Evolutionary conservation across 2,888 invertebrate species (phyloP).

Genomic region (Pseudoips prasinana): DNA sequence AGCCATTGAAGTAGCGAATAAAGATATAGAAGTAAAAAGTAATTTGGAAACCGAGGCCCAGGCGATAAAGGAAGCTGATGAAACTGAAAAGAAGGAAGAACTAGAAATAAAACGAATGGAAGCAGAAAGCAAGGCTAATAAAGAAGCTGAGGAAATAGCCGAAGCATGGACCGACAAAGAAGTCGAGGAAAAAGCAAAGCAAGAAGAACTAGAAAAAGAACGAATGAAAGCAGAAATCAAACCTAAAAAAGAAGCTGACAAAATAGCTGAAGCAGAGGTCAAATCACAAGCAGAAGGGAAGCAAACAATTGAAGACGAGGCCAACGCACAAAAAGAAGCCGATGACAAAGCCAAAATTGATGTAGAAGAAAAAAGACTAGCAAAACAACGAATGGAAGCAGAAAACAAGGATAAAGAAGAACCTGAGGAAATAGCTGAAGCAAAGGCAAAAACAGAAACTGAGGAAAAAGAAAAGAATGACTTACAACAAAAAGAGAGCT

Average conservation of each 20-base stretch:
- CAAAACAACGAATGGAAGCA: conserved; percentile 8
- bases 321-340: conserved; percentile 37
- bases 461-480: conserved; percentile 11
- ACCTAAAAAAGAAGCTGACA: background rate
- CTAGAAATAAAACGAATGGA: background rate
- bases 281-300: conserved; percentile 2
- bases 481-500: conserved; percentile 10
- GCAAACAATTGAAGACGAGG: background rate
- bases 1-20: no score
- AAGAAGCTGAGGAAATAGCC: background rate
- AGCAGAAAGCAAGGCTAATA: background rate
- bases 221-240: background rate
- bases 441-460: conserved; percentile 4
- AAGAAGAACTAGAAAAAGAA: background rate
- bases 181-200: background rate
- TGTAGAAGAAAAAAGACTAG: background rate
- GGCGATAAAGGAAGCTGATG: background rate
- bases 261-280: background rate
- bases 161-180: background rate
- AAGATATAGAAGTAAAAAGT: no score
- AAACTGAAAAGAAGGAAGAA: background rate
- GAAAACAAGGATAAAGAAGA: conserved; percentile 9
- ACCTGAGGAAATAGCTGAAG: conserved; percentile 2
- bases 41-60: no score
- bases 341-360: background rate